Percentiles rank a stretch among this genome's conserved stretches.
These are phyloP conservation scores for Entelurus aequoreus DNA, from an alignment of 2,113 vertebrate species.

Conservation along the genomic window DNA sequence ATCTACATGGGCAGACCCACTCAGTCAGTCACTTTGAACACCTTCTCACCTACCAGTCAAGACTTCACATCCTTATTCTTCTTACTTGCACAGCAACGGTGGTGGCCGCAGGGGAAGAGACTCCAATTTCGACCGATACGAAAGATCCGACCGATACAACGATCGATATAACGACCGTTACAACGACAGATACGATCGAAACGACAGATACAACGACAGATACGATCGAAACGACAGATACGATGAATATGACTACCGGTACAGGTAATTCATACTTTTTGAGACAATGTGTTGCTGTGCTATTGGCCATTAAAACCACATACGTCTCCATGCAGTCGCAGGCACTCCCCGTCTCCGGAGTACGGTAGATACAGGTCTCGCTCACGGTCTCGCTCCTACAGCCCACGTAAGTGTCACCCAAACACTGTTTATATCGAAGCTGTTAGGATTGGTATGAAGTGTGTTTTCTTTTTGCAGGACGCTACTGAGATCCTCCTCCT, in stretches of 20 bases:
- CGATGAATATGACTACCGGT: constrained; percentile 86
- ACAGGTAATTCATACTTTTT: constrained; percentile 70
- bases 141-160: constrained; percentile 53
- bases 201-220: constrained; percentile 15
- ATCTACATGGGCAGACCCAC: constrained; percentile 93
- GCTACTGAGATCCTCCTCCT: constrained; percentile 50
- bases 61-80: neutral
- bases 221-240: constrained; percentile 89
- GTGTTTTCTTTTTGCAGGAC: constrained; percentile 64
- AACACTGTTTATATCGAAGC: neutral
- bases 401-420: constrained; percentile 79
- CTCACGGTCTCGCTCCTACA: constrained; percentile 89
- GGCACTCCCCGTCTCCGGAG: constrained; percentile 87
- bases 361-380: constrained; percentile 88
- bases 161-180: constrained; percentile 78
- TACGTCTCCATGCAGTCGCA: constrained; percentile 58
- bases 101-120: constrained; percentile 78
- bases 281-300: neutral
- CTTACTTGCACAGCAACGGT: constrained; percentile 27
- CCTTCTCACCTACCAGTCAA: no score
- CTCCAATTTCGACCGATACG: constrained; percentile 59
- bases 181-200: constrained; percentile 38
- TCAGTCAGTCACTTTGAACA: constrained; percentile 63
- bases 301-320: neutral
- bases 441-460: neutral